phyloP scores from a whole-genome alignment of 2,113 vertebrate species.

The Uropsilus gracilis region DNA sequence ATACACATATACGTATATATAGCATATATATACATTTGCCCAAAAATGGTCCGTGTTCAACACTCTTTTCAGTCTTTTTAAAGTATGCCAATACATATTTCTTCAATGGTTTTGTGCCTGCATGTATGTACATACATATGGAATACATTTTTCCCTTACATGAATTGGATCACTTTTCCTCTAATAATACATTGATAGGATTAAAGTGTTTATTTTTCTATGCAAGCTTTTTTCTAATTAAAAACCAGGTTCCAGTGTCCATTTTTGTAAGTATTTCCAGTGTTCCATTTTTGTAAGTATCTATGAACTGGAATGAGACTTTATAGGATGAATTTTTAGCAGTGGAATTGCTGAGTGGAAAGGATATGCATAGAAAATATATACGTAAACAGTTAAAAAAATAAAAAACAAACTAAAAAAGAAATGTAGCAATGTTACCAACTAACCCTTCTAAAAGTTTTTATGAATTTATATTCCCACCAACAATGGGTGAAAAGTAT shows the following conservation, averaged over 20 bases:
- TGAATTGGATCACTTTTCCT: conserved; percentile 2
- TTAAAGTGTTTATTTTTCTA: conserved; percentile 51
- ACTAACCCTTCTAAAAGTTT: neutral
- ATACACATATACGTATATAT: neutral
- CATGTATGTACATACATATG: neutral
- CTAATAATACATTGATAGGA: conserved; percentile 31
- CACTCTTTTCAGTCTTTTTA: conserved; percentile 26
- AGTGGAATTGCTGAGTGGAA: conserved; percentile 30
- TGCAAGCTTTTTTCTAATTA: neutral
- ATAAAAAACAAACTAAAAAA: too few species aligned
- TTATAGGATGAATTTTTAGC: conserved; percentile 10
- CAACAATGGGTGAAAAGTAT: neutral
- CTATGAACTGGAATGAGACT: conserved; percentile 1
- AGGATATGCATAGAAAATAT: neutral
- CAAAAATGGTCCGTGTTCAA: neutral
- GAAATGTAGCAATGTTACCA: conserved; percentile 21
- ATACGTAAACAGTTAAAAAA: too few species aligned
- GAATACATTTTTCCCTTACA: neutral
- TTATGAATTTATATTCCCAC: conserved; percentile 16
- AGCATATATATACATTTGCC: neutral
- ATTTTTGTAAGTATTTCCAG: conserved; percentile 1
- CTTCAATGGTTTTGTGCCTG: neutral
- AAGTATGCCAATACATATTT: neutral
- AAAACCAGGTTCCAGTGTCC: neutral
- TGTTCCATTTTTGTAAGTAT: conserved; percentile 20